A percentile compares a stretch with the other conserved stretches of the same genome.
phyloP scores from a whole-genome alignment of 64 coral and sea anemone genomes.

The Anthopleura sola region DNA sequence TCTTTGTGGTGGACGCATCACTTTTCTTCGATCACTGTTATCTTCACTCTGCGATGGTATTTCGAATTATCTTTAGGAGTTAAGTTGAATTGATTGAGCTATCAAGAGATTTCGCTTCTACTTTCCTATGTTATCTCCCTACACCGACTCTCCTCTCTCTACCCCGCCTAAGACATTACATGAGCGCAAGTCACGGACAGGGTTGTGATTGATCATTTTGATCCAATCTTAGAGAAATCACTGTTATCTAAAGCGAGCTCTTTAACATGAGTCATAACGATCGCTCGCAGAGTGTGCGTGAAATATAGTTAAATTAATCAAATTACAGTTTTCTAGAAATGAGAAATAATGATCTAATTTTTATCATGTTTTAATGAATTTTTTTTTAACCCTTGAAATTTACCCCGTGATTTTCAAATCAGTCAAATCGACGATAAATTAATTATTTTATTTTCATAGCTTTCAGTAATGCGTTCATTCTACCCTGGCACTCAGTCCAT shows the following conservation, averaged over 20 bases:
- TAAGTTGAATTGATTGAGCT: constrained; percentile 7
- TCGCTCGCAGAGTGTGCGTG: background rate
- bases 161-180: background rate
- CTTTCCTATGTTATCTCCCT: background rate
- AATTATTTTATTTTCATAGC: too few relatives aligned
- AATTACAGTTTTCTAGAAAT: background rate
- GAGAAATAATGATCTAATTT: background rate
- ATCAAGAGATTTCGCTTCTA: background rate
- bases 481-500: too few relatives aligned
- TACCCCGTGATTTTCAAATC: too few relatives aligned
- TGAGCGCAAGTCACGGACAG: background rate
- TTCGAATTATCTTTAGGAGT: background rate
- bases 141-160: background rate
- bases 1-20: background rate
- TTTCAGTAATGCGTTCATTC: too few relatives aligned
- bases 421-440: too few relatives aligned
- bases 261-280: background rate
- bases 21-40: background rate
- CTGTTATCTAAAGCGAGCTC: background rate
- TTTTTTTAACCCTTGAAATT: too few relatives aligned
- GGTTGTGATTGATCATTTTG: background rate
- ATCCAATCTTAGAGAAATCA: background rate
- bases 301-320: background rate
- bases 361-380: too few relatives aligned
- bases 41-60: background rate